Percentiles rank a stretch among this genome's conserved stretches.
phyloP scores from a whole-genome alignment of 2,888 invertebrate species.

The Hypomecis punctinalis region DNA sequence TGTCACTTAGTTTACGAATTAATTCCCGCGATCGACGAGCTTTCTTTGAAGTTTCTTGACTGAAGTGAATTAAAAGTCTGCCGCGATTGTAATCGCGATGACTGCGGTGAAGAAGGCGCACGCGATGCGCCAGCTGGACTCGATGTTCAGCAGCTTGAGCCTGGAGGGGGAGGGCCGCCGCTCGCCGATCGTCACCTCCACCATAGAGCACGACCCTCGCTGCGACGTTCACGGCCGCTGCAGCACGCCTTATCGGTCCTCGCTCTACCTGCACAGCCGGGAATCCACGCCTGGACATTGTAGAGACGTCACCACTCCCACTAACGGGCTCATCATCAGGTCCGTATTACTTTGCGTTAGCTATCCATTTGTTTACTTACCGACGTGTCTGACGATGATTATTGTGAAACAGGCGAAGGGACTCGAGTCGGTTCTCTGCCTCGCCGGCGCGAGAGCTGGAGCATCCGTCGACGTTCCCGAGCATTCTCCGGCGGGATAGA shows the following conservation, averaged over 20 bases:
- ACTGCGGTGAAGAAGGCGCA: constrained; percentile 86
- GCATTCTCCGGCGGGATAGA: constrained; percentile 86
- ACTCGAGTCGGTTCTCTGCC: constrained; percentile 85
- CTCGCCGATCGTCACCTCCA: constrained; percentile 78
- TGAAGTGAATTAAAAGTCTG: constrained; percentile 57
- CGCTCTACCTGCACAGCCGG: constrained; percentile 77
- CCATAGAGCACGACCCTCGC: constrained; percentile 85
- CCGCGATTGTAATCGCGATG: constrained; percentile 57
- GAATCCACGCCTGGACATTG: constrained; percentile 84
- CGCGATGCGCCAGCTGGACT: constrained; percentile 89
- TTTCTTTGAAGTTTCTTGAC: constrained; percentile 47
- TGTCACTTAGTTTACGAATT: constrained; percentile 69
- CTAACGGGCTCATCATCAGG: constrained; percentile 79
- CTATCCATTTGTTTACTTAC: constrained; percentile 8
- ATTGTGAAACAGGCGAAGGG: constrained; percentile 81
- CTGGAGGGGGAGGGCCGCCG: constrained; percentile 81
- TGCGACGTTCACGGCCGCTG: constrained; percentile 90
- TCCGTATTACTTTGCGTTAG: constrained; percentile 49
- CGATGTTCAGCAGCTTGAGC: constrained; percentile 88
- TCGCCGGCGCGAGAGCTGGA: constrained; percentile 85
- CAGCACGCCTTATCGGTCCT: constrained; percentile 75
- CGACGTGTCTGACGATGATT: constrained; percentile 43
- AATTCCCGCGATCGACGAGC: constrained; percentile 55
- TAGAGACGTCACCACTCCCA: constrained; percentile 82
- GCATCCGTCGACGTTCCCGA: constrained; percentile 90